Conservation (phyloP, 2,888 invertebrate species). For the Octodonta nipae region DNA sequence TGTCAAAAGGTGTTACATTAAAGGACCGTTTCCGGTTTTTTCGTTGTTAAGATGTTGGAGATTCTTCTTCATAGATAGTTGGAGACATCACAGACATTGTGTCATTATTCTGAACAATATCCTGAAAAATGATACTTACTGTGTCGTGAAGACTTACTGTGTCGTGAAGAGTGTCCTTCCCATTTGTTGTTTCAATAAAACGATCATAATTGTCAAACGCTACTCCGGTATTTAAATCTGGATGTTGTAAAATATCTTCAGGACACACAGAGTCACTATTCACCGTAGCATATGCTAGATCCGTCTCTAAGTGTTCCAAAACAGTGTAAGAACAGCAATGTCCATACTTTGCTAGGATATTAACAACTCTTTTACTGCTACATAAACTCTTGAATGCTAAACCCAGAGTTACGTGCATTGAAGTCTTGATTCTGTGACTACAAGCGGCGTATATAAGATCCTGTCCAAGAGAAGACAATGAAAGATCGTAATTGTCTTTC, state of each 20-base stretch:
- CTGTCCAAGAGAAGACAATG: too few relatives aligned
- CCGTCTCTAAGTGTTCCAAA: background rate
- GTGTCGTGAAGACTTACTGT: too few relatives aligned
- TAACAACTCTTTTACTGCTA: slow-evolving; percentile 1
- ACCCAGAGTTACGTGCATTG: background rate
- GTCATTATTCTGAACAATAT: background rate
- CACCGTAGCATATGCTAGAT: background rate
- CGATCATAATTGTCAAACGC: background rate
- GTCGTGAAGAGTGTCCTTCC: background rate
- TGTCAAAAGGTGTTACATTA: too few relatives aligned
- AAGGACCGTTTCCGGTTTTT: too few relatives aligned
- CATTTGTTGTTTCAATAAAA: background rate
- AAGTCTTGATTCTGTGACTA: slow-evolving; percentile 1
- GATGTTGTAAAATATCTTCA: background rate
- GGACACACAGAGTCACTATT: background rate
- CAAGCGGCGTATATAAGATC: too few relatives aligned
- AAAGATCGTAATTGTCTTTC: too few relatives aligned
- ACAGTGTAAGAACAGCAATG: background rate
- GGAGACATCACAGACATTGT: too few relatives aligned
- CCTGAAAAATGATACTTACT: background rate
- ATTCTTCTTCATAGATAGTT: too few relatives aligned
- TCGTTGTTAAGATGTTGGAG: too few relatives aligned
- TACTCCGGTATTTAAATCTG: slow-evolving; percentile 1
- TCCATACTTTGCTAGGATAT: background rate
- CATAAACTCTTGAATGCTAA: background rate